These are phyloP conservation scores for Allophyes oxyacanthae DNA, from an alignment of 2,888 invertebrate genomes.

Conservation along the genomic window DNA sequence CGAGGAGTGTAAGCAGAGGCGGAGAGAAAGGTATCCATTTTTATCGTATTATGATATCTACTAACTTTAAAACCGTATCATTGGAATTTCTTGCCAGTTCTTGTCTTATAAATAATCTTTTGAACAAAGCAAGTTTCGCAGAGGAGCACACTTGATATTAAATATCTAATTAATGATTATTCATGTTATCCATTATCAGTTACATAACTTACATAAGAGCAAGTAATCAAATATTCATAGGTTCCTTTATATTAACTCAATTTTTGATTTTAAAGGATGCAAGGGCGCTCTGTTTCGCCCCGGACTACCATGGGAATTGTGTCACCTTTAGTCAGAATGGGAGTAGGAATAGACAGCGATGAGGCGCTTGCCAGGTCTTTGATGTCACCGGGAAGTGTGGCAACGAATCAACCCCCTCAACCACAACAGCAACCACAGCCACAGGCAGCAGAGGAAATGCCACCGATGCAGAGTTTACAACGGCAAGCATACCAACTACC, in stretches of 20 bases:
- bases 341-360: constrained; percentile 6
- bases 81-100: too few species aligned
- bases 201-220: too few species aligned
- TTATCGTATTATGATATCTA: background rate
- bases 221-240: too few species aligned
- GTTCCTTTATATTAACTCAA: too few species aligned
- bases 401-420: too few species aligned
- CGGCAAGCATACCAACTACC: background rate
- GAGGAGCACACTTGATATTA: too few species aligned
- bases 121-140: too few species aligned
- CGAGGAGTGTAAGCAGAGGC: constrained; percentile 72
- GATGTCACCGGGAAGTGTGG: background rate
- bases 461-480: background rate
- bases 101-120: background rate
- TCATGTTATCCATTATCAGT: too few species aligned
- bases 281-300: constrained; percentile 15
- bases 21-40: constrained; percentile 53
- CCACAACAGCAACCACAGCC: background rate
- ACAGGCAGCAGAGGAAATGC: background rate
- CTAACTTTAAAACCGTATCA: too few species aligned
- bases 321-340: constrained; percentile 10
- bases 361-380: background rate
- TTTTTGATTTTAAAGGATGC: constrained; percentile 22
- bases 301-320: background rate
- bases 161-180: too few species aligned